Percentiles rank a stretch among this genome's conserved stretches.
phyloP scores from a whole-genome alignment of 2,888 invertebrate genomes.

The Melanchra persicariae region DNA sequence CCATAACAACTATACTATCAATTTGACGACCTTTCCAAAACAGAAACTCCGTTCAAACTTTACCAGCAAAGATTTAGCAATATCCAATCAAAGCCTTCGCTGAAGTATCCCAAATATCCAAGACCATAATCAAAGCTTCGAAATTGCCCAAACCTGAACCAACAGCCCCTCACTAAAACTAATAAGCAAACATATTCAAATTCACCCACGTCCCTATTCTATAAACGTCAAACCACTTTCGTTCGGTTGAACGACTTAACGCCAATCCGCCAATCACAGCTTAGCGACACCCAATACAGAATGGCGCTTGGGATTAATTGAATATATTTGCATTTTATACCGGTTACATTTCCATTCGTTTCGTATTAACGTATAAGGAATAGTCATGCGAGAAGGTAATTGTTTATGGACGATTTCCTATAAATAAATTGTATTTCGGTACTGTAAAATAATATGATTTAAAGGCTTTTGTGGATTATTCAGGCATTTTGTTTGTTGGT shows the following conservation, averaged over 20 bases:
- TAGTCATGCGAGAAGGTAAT: conserved; percentile 24
- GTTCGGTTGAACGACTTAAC: conserved; percentile 84
- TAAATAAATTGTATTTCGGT: conserved; percentile 16
- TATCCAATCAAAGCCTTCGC: conserved; percentile 30
- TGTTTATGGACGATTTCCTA: conserved; percentile 14
- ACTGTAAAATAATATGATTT: conserved; percentile 13
- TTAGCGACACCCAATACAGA: conserved; percentile 87
- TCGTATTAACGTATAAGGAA: conserved; percentile 76
- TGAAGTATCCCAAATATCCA: conserved; percentile 41
- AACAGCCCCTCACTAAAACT: conserved; percentile 71
- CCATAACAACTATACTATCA: background rate
- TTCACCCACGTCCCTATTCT: conserved; percentile 78
- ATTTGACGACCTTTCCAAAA: background rate
- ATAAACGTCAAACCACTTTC: conserved; percentile 82
- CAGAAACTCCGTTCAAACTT: conserved; percentile 22
- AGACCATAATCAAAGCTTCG: conserved; percentile 60
- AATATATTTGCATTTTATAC: conserved; percentile 89
- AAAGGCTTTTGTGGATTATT: background rate
- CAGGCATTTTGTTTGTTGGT: background rate
- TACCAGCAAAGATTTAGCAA: conserved; percentile 27
- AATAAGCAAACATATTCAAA: conserved; percentile 85
- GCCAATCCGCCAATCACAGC: conserved; percentile 89
- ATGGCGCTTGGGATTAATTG: conserved; percentile 87
- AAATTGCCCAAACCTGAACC: conserved; percentile 59
- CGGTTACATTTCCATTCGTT: conserved; percentile 88